Base-by-base conservation (phyloP, 1,140 invertebrate species). In the Platyura marginata region DNA sequence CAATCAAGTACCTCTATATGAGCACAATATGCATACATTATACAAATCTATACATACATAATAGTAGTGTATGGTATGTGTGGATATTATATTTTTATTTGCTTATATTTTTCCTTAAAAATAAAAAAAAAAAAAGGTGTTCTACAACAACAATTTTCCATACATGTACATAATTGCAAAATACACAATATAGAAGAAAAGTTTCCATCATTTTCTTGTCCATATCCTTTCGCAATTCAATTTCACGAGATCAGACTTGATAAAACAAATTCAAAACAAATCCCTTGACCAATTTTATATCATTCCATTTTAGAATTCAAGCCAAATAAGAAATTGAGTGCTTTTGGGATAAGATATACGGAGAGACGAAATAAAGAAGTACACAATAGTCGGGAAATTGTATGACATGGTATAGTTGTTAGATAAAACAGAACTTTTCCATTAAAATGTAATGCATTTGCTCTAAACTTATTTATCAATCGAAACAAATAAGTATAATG, bases 201-300 rank as follows among this genome's bases (percentile, higher is more conserved):
- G 6, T 29, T 29, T 6, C 25, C 25, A 29, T 29, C 25, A 13
- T 29, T 29, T 29, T 29, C 25, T 29, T 29, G 25, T 29, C 25
- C 25, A 29, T 29, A 29, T 29, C 25, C 13, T 29, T 29, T 29
- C 25, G 25, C 25, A 29, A 29, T 29, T 29, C 25, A 29, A 29
- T 29, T 29, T 29, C 25, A 8, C 25, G 25, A 38, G 36, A 38
- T 38, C 18, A 38, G 36, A 38, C 36, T 38, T 38, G 36, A 38
- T 38, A 38, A 38, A 38, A 38, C 36, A 38, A 38, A 38, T 38
- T 38, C 36, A 38, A 38, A 38, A 38, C 36, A 38, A 38, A 38
- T 38, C 36, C 36, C 36, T 38, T 38, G 36, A 38, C 36, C 36
- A 38, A 38, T 38, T 38, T 38, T 18, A 38, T 38, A 38, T 38